phyloP scores from a whole-genome alignment of 2,888 invertebrate species.

The Bombylius major region DNA sequence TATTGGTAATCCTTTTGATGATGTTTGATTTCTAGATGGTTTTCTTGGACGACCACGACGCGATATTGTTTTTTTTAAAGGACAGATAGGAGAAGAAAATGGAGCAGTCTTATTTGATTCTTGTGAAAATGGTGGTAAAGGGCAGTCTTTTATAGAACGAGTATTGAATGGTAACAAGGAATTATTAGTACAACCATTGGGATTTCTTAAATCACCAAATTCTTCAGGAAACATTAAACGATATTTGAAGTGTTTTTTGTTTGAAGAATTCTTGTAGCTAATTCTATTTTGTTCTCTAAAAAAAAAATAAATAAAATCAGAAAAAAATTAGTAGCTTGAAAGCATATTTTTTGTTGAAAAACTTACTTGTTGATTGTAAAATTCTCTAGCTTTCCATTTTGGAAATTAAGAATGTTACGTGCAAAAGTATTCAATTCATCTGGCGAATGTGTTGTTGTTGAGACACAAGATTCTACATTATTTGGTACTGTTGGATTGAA shows the following conservation, averaged over 20 bases:
- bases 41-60: neutral
- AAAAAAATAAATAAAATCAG: neutral
- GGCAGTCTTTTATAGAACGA: too few relatives aligned
- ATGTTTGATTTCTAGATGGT: neutral
- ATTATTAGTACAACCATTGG: neutral
- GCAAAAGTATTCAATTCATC: neutral
- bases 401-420: neutral
- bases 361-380: neutral
- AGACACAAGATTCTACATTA: too few relatives aligned
- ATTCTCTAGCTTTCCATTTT: neutral
- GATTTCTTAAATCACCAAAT: neutral
- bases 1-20: neutral
- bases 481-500: too few relatives aligned
- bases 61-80: too few relatives aligned
- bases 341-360: too few relatives aligned
- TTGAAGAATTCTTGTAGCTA: neutral
- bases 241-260: neutral
- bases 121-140: too few relatives aligned
- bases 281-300: conserved; percentile 5
- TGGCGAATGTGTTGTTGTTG: neutral
- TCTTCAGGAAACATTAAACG: neutral
- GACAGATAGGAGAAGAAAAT: too few relatives aligned
- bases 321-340: too few relatives aligned
- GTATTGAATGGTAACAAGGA: too few relatives aligned
- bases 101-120: too few relatives aligned